Conservation (phyloP, 2,888 invertebrate species). For the Gortyna flavago region DNA sequence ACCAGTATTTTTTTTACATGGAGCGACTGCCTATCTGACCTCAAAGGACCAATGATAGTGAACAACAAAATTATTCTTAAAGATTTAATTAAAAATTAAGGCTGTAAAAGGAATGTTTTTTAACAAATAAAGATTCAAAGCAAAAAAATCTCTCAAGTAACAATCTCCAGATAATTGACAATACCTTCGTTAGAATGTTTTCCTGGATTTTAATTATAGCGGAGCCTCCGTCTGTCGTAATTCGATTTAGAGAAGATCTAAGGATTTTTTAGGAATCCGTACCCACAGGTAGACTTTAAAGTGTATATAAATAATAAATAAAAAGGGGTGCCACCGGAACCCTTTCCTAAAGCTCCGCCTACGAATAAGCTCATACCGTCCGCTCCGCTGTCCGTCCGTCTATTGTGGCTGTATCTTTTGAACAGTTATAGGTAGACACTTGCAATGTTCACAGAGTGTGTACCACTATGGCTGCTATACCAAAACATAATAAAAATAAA, state of each 20-base stretch:
- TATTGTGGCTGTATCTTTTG: neutral
- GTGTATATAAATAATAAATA: too few species aligned
- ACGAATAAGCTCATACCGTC: too few species aligned
- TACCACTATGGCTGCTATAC: neutral
- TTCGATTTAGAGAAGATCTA: conserved; percentile 23
- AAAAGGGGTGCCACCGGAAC: neutral
- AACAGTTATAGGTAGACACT: neutral
- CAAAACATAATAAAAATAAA: neutral
- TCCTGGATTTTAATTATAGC: conserved; percentile 34
- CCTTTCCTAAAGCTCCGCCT: neutral
- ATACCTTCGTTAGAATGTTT: conserved; percentile 40
- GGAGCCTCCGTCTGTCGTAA: conserved; percentile 11
- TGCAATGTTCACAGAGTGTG: neutral
- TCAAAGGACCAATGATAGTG: neutral
- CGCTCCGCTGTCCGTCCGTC: neutral
- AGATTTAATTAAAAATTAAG: neutral
- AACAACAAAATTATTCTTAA: neutral
- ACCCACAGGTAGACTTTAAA: too few species aligned
- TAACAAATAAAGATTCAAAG: neutral
- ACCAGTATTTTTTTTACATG: too few species aligned
- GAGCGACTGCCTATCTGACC: too few species aligned
- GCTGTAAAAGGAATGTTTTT: neutral
- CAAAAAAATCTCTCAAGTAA: conserved; percentile 15
- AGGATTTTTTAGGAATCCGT: conserved; percentile 1
- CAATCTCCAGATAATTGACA: conserved; percentile 21